phyloP scores from a whole-genome alignment of 2,113 vertebrate species.

The Acrocephalus arundinaceus region DNA sequence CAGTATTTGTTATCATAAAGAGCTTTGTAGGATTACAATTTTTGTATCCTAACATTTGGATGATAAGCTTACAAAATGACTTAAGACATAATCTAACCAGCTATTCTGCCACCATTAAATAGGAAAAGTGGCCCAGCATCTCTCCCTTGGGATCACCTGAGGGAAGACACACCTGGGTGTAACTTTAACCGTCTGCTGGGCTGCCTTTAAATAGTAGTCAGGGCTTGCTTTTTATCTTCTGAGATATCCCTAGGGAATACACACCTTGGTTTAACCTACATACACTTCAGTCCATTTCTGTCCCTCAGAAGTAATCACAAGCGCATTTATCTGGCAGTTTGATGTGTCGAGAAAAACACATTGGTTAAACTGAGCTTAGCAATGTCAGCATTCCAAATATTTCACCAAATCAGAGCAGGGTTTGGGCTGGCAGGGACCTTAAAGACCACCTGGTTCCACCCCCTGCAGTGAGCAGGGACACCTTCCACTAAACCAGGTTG shows the following conservation, averaged over 20 bases:
- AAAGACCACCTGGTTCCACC: not conserved
- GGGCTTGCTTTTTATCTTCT: slow-evolving; percentile 70
- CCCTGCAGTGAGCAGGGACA: not conserved
- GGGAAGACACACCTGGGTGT: slow-evolving; percentile 73
- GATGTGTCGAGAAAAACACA: not conserved
- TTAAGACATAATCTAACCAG: slow-evolving; percentile 55
- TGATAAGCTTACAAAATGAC: slow-evolving; percentile 34
- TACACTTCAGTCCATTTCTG: slow-evolving; percentile 41
- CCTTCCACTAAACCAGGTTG: not conserved
- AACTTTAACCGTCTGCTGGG: slow-evolving; percentile 69
- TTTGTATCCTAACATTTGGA: slow-evolving; percentile 42
- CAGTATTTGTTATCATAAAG: slow-evolving; percentile 44
- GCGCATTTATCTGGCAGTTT: not conserved
- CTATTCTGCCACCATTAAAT: slow-evolving; percentile 61
- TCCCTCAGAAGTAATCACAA: slow-evolving; percentile 25
- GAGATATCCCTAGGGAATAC: slow-evolving; percentile 69
- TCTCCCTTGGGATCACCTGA: slow-evolving; percentile 64
- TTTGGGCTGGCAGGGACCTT: not conserved
- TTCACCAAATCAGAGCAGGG: not conserved
- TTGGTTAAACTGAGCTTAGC: not conserved
- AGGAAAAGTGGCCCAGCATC: slow-evolving; percentile 68
- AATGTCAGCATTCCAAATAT: not conserved
- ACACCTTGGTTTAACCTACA: slow-evolving; percentile 69
- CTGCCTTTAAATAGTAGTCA: slow-evolving; percentile 72
- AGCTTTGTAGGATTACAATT: slow-evolving; percentile 51